These are phyloP conservation scores for Cnemophilus loriae DNA, from an alignment of 2,113 vertebrate genomes.

Conservation along the genomic window DNA sequence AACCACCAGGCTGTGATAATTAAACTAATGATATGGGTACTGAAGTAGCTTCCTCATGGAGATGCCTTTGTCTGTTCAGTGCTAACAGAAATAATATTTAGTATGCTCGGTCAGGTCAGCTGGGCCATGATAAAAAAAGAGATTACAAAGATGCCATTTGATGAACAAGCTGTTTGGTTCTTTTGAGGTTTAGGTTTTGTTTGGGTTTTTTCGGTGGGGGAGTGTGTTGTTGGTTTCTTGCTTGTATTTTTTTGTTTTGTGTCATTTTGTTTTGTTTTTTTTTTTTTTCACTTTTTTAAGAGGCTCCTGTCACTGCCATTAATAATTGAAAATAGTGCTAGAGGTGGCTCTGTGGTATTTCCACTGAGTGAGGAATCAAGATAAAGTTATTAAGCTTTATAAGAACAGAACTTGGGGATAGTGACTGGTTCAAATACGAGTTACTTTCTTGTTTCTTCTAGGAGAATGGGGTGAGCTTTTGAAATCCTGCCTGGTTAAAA, in stretches of 20 bases:
- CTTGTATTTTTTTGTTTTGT: background rate
- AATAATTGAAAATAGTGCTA: background rate
- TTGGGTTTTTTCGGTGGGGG: rapidly evolving
- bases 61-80: background rate
- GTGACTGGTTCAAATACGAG: background rate
- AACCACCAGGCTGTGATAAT: background rate
- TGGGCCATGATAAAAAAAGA: background rate
- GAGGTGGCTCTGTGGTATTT: background rate
- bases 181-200: background rate
- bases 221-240: background rate
- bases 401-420: background rate
- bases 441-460: background rate
- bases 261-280: rapidly evolving
- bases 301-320: background rate
- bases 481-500: background rate
- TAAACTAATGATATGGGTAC: background rate
- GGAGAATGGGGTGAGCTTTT: background rate
- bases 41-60: background rate
- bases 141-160: background rate
- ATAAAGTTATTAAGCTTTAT: background rate
- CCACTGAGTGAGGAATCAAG: background rate
- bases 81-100: background rate
- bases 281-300: background rate
- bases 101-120: background rate
- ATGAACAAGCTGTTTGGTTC: background rate